Evolutionary conservation across 2,113 vertebrate species (phyloP), one percentile per base, ranked within the genome.

Genomic region (Ascaphus truei): DNA sequence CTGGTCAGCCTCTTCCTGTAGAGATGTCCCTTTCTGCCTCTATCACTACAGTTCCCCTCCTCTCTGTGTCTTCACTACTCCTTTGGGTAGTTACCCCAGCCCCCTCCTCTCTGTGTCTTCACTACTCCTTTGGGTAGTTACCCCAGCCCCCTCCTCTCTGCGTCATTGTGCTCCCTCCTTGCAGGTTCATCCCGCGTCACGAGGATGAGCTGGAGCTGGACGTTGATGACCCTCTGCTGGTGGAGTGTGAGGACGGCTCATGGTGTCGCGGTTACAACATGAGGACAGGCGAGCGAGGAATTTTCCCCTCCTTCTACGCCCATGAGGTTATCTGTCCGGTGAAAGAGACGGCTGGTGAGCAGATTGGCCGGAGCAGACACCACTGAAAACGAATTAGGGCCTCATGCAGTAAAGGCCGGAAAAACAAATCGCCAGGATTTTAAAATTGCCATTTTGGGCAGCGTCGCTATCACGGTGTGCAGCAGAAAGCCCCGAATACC

Each of bases 191-290:
- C 77, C 96, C 96, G 0, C 93, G 96, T 26, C 96, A 98, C 3
- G 85, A 93, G 30, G 96, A 98, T 0, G 96, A 98, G 73, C 85
- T 98, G 80, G 95, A 98, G 79, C 84, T 98, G 18, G 96, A 98
- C 0, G 95, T 98, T 79, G 96, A 98, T 0, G 96, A 98, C 64
- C 96, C 96, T 0, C 83, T 98, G 72, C 89, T 92, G 61, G 94
- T 98, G 69, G 96, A 98, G 79, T 91, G 93, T 30, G 96, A 98
- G 75, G 96, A 98, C 1, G 96, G 98, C 76, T 98, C 95, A 80
- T 98, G 96, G 96, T 98, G 94, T 83, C 83, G 93, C 5, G 96
- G 96, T 11, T 98, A 96, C 76, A 98, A 98, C 83, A 98, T 98
- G 96, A 86, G 95, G 4, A 98, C 96, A 0, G 96, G 96, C 1